A percentile compares a stretch with the other conserved stretches of the same genome.
Evolutionary conservation across 2,113 vertebrate genomes (phyloP).

Genomic region (Brevimyrus niger): DNA sequence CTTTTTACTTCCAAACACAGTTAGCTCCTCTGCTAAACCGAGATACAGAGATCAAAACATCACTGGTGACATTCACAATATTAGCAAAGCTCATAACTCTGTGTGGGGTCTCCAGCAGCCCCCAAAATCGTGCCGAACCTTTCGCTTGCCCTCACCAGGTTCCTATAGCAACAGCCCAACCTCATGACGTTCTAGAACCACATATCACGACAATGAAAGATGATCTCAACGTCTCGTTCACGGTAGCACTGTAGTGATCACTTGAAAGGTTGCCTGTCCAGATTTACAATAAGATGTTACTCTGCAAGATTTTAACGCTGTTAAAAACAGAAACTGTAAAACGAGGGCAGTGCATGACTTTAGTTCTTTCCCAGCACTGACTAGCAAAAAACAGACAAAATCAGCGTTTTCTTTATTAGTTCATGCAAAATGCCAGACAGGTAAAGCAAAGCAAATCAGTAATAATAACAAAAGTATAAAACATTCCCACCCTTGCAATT

Average conservation of each 20-base stretch:
- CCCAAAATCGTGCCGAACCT: neutral
- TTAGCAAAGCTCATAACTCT: neutral
- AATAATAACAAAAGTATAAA: constrained; percentile 15
- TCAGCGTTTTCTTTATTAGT: neutral
- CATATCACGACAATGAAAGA: neutral
- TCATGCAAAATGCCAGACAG: neutral
- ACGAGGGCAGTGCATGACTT: neutral
- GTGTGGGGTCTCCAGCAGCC: neutral
- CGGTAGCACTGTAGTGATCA: neutral
- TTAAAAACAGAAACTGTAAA: neutral
- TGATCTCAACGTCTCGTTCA: neutral
- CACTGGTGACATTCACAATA: neutral
- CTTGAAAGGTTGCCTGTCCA: neutral
- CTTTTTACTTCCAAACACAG: neutral
- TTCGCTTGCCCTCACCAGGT: neutral
- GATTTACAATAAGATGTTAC: neutral
- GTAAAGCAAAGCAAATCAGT: neutral
- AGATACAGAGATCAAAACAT: neutral
- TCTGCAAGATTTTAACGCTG: neutral
- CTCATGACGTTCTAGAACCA: neutral
- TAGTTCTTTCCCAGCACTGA: neutral
- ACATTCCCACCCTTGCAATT: constrained; percentile 13
- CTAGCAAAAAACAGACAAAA: neutral
- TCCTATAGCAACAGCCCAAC: neutral
- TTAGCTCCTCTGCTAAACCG: neutral